Conservation (phyloP, 2,113 vertebrate species). For the Plecturocebus donacophilus region DNA sequence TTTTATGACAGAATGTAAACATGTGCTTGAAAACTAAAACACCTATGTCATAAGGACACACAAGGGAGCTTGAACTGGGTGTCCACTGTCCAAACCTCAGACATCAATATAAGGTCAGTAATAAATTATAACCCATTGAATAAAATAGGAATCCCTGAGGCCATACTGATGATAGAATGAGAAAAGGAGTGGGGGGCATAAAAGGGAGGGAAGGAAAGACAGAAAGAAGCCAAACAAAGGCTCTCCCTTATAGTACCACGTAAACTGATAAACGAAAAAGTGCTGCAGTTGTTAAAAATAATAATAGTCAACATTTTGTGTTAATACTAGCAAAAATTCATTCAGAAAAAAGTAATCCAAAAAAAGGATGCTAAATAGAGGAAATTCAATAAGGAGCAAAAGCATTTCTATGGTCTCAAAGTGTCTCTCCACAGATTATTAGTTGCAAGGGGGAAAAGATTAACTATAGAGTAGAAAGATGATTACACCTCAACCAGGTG, state of each 20-base stretch:
- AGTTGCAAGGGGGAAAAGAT: not conserved
- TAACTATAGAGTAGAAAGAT: not conserved
- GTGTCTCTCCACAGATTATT: not conserved
- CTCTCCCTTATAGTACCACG: not conserved
- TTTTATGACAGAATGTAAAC: not conserved
- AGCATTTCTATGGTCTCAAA: not conserved
- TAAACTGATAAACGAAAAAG: not conserved
- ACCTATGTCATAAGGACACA: not conserved
- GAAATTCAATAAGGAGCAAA: not conserved
- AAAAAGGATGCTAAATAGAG: not conserved
- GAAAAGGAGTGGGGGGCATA: not conserved
- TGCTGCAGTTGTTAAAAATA: not conserved
- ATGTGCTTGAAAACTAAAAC: not conserved
- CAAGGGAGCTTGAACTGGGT: not conserved
- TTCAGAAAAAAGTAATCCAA: not conserved
- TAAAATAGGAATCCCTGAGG: not conserved
- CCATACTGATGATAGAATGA: not conserved
- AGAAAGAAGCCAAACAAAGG: not conserved
- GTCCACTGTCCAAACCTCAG: not conserved
- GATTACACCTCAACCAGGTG: not conserved
- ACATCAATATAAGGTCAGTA: not conserved
- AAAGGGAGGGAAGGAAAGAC: not conserved
- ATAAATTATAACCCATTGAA: not conserved
- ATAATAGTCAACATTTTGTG: not conserved
- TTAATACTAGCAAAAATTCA: not conserved